These are phyloP conservation scores for Mya arenaria DNA, from an alignment of 1,140 invertebrate species.

Conservation along the genomic window DNA sequence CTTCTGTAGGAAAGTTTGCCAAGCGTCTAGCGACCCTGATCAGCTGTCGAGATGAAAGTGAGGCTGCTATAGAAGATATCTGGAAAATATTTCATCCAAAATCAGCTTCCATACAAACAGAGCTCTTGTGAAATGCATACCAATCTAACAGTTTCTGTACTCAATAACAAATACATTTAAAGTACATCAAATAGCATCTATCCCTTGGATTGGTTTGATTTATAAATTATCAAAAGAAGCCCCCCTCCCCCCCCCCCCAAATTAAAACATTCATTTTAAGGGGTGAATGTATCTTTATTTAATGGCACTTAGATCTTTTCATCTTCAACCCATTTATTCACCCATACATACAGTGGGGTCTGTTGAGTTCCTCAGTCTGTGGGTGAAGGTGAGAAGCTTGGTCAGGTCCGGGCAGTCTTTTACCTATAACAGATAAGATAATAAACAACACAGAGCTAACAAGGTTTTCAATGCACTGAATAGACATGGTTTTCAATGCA, in stretches of 20 bases:
- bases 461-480: background rate
- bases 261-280: no score
- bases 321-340: no score
- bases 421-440: conserved; percentile 63
- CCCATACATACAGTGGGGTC: conserved; percentile 79
- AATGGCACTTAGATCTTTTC: no score
- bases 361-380: conserved; percentile 87
- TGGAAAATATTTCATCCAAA: conserved; percentile 44
- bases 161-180: no score
- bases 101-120: background rate
- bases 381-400: conserved; percentile 89
- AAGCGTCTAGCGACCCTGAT: conserved; percentile 90
- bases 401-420: conserved; percentile 68
- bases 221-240: no score
- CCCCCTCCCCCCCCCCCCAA: no score
- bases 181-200: no score
- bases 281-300: no score
- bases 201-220: no score
- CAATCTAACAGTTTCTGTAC: background rate
- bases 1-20: conserved; percentile 87
- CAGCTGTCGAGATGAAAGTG: conserved; percentile 93
- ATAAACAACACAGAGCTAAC: background rate
- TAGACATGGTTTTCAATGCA: background rate
- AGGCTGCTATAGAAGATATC: conserved; percentile 88
- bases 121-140: background rate